These are phyloP conservation scores for Odocoileus virginianus DNA, from an alignment of 2,113 vertebrate species.

Conservation along the genomic window DNA sequence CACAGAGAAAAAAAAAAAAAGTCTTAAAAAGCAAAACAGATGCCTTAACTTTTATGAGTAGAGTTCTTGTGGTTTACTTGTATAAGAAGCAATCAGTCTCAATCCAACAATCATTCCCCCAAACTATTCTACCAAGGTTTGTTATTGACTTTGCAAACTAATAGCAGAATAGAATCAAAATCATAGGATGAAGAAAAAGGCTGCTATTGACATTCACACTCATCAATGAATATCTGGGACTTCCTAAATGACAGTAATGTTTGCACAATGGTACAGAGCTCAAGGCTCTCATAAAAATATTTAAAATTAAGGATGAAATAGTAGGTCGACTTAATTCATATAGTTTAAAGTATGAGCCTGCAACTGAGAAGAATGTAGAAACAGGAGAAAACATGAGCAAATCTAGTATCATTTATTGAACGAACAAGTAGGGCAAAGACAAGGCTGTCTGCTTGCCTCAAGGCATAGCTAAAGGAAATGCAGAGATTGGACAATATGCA, in stretches of 20 bases:
- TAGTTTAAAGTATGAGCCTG: not conserved
- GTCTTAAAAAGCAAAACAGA: not conserved
- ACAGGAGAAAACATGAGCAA: not conserved
- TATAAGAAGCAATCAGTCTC: not conserved
- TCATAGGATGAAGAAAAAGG: not conserved
- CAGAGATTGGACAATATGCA: not conserved
- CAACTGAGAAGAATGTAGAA: not conserved
- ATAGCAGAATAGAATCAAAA: not conserved
- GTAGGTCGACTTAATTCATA: not conserved
- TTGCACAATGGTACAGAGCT: not conserved
- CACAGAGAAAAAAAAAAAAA: not conserved
- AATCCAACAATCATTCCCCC: not conserved
- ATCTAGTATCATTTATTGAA: not conserved
- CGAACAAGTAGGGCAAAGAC: not conserved
- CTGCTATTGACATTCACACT: not conserved
- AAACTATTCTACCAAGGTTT: not conserved
- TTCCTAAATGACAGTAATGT: not conserved
- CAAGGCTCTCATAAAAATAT: not conserved
- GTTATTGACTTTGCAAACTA: not conserved
- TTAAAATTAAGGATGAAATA: not conserved
- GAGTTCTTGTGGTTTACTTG: not conserved
- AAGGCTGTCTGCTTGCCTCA: not conserved
- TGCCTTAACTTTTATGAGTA: not conserved
- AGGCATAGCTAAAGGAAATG: not conserved
- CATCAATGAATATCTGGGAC: not conserved